A percentile compares a stretch with the other conserved stretches of the same genome.
Conservation (phyloP, 1,140 invertebrate species). For the Cyphomyrmex costatus region DNA sequence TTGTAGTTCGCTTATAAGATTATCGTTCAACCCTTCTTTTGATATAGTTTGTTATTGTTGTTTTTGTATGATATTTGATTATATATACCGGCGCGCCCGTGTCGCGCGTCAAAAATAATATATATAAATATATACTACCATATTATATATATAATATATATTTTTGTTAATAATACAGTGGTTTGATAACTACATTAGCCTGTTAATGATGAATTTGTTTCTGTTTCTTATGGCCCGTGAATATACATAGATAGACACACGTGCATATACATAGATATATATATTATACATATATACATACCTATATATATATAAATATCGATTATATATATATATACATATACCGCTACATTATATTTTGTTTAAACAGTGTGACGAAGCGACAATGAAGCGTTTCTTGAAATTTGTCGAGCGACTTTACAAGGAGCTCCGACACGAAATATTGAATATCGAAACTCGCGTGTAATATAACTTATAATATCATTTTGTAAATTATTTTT, state of each 20-base stretch:
- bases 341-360: constrained; percentile 79
- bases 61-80: constrained; percentile 84
- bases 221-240: constrained; percentile 67
- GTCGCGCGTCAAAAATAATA: constrained; percentile 68
- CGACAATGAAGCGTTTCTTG: constrained; percentile 67
- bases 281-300: constrained; percentile 67
- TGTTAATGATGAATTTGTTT: constrained; percentile 77
- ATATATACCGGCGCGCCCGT: constrained; percentile 74
- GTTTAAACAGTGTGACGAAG: constrained; percentile 72
- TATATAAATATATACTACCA: constrained; percentile 73
- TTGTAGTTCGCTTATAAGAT: constrained; percentile 58
- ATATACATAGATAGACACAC: constrained; percentile 65
- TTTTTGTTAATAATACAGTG: constrained; percentile 84
- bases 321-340: constrained; percentile 67
- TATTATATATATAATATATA: constrained; percentile 79
- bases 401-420: constrained; percentile 67
- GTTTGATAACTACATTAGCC: constrained; percentile 82
- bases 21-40: constrained; percentile 76
- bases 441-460: constrained; percentile 72
- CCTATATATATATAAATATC: constrained; percentile 63
- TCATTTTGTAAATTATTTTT: constrained; percentile 83
- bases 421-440: constrained; percentile 37
- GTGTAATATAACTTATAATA: constrained; percentile 80
- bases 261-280: constrained; percentile 63
- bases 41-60: constrained; percentile 86